phyloP scores from a whole-genome alignment of 2,888 invertebrate genomes.

The Perizoma affinitatum region DNA sequence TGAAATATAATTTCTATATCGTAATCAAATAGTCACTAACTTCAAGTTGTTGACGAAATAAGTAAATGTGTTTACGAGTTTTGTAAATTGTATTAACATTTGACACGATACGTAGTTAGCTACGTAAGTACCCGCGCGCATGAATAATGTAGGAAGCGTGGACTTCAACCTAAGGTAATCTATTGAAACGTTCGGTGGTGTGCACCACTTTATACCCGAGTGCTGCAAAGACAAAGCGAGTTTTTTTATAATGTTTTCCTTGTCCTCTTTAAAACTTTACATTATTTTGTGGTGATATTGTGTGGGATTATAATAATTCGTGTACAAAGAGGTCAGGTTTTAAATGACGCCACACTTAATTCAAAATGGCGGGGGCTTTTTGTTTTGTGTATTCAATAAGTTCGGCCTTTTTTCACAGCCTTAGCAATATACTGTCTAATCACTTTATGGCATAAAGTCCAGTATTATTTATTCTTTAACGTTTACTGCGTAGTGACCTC shows the following conservation, averaged over 20 bases:
- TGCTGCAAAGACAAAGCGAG: too few species aligned
- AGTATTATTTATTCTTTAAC: not conserved
- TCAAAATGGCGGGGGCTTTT: too few species aligned
- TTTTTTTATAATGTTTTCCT: too few species aligned
- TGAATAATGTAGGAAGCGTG: conserved; percentile 10
- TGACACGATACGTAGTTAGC: conserved; percentile 34
- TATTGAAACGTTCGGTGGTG: not conserved
- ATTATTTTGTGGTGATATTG: too few species aligned
- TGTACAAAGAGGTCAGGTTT: too few species aligned
- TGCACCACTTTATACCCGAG: too few species aligned
- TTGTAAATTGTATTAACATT: conserved; percentile 43
- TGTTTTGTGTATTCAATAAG: too few species aligned
- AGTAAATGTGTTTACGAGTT: conserved; percentile 18
- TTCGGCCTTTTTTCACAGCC: too few species aligned
- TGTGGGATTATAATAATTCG: too few species aligned
- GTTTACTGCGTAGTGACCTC: conserved; percentile 12
- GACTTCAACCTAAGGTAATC: conserved; percentile 8
- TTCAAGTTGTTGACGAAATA: conserved; percentile 2
- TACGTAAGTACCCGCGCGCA: not conserved
- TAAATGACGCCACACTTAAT: too few species aligned
- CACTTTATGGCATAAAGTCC: not conserved
- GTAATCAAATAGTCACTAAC: not conserved
- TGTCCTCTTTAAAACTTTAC: too few species aligned
- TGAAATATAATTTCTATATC: too few species aligned
- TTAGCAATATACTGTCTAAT: not conserved